A percentile compares a stretch with the other conserved stretches of the same genome.
Conservation (phyloP, 2,888 invertebrate species). For the Hedychridium roseum region DNA sequence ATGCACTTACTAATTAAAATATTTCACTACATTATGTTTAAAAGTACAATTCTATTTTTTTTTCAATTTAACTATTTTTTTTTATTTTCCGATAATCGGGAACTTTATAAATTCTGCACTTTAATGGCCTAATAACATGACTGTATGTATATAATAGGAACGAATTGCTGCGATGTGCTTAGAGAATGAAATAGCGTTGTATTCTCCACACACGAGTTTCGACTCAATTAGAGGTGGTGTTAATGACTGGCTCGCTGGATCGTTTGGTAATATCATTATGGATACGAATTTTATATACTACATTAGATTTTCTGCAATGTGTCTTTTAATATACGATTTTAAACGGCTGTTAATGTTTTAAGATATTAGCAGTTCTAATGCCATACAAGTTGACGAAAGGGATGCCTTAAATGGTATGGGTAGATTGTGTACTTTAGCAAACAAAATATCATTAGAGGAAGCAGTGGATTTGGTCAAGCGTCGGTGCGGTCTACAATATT, state of each 20-base stretch:
- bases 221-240: constrained; percentile 86
- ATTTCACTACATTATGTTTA: not conserved
- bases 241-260: constrained; percentile 90
- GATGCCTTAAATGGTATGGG: constrained; percentile 67
- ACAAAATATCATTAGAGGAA: constrained; percentile 67
- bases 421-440: constrained; percentile 66
- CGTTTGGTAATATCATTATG: constrained; percentile 70
- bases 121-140: not conserved
- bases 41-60: too few relatives aligned
- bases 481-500: constrained; percentile 73
- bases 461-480: constrained; percentile 75
- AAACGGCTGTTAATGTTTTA: not conserved
- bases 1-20: not conserved
- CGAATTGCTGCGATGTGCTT: constrained; percentile 81
- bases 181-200: constrained; percentile 85
- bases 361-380: constrained; percentile 48
- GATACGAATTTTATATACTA: too few relatives aligned
- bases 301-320: constrained; percentile 8
- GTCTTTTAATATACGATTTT: constrained; percentile 6
- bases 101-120: too few relatives aligned
- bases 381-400: constrained; percentile 45
- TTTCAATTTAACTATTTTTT: too few relatives aligned
- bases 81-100: too few relatives aligned
- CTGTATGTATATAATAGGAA: constrained; percentile 67
- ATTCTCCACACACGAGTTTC: constrained; percentile 93